Evolutionary conservation across 2,113 vertebrate genomes (phyloP).

Genomic region (Ancistrus triradiatus): DNA sequence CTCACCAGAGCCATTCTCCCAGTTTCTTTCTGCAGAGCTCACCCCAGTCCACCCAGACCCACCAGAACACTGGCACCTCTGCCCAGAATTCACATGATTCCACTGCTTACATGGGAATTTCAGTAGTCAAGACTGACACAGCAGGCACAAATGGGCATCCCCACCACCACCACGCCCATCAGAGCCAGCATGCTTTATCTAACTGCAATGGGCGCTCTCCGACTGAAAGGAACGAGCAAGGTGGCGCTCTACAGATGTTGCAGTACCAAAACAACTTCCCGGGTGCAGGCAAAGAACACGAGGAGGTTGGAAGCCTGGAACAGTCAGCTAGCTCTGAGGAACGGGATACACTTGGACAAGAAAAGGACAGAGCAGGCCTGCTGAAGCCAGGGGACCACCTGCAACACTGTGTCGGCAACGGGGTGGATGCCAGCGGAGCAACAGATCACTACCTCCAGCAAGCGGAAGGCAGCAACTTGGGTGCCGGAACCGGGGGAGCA

Average conservation of each 20-base stretch:
- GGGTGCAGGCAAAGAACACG: slow-evolving; percentile 69
- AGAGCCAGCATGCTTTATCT: slow-evolving; percentile 69
- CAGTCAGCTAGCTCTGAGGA: slow-evolving; percentile 41
- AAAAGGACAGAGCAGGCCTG: slow-evolving; percentile 75
- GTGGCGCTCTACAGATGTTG: slow-evolving; percentile 79
- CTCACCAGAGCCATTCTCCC: slow-evolving; percentile 86
- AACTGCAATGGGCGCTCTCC: slow-evolving; percentile 69
- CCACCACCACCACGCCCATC: slow-evolving; percentile 57
- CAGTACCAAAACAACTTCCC: slow-evolving; percentile 82
- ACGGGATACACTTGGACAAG: slow-evolving; percentile 50
- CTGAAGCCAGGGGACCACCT: slow-evolving; percentile 82
- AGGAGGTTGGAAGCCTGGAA: slow-evolving; percentile 55
- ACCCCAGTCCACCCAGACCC: slow-evolving; percentile 69
- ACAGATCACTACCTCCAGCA: slow-evolving; percentile 87
- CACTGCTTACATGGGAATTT: slow-evolving; percentile 58
- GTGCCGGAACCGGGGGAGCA: slow-evolving; percentile 25
- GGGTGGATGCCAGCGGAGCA: slow-evolving; percentile 58
- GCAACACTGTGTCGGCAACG: slow-evolving; percentile 70
- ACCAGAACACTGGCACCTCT: slow-evolving; percentile 53
- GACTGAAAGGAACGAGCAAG: slow-evolving; percentile 73
- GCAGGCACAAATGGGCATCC: slow-evolving; percentile 64
- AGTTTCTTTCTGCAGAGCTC: slow-evolving; percentile 93
- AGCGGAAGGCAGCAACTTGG: slow-evolving; percentile 48
- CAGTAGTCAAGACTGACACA: slow-evolving; percentile 79
- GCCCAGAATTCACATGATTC: slow-evolving; percentile 58